A percentile compares a stretch with the other conserved stretches of the same genome.
phyloP scores from a whole-genome alignment of 2,888 invertebrate species.

The Octodonta nipae region DNA sequence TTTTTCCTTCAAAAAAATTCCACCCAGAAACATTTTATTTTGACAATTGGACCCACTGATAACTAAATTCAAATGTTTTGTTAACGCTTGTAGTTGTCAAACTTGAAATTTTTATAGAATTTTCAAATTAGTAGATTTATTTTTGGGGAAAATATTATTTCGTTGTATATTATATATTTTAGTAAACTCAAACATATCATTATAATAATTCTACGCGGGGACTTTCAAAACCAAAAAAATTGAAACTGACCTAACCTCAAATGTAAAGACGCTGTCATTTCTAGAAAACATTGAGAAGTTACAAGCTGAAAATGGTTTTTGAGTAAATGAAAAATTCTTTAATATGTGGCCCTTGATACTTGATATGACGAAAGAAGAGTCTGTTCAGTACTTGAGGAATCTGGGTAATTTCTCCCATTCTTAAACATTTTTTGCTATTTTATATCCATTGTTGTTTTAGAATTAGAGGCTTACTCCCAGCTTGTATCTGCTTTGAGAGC shows the following conservation, averaged over 20 bases:
- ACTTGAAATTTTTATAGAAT: no score
- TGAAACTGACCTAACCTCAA: constrained; percentile 1
- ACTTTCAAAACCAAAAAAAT: no score
- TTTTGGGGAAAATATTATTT: no score
- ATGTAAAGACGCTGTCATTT: constrained; percentile 1
- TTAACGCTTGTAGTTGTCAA: no score
- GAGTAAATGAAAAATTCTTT: neutral
- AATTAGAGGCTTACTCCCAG: constrained; percentile 83
- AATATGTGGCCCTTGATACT: constrained; percentile 57
- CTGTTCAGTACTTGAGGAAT: constrained; percentile 73
- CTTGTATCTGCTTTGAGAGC: constrained; percentile 83
- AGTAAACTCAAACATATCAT: no score
- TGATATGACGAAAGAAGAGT: constrained; percentile 80
- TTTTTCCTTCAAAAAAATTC: no score
- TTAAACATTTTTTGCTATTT: neutral
- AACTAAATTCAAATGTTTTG: no score
- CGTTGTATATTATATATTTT: no score
- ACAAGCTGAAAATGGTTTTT: neutral
- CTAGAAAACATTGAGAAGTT: neutral
- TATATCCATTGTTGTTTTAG: constrained; percentile 34
- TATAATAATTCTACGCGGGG: no score
- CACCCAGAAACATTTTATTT: no score
- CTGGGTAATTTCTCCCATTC: constrained; percentile 48
- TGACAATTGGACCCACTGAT: no score
- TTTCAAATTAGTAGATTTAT: no score